Percentiles rank a stretch among this genome's conserved stretches.
phyloP scores from a whole-genome alignment of 2,888 invertebrate species.

The Limnephilus auricula region DNA sequence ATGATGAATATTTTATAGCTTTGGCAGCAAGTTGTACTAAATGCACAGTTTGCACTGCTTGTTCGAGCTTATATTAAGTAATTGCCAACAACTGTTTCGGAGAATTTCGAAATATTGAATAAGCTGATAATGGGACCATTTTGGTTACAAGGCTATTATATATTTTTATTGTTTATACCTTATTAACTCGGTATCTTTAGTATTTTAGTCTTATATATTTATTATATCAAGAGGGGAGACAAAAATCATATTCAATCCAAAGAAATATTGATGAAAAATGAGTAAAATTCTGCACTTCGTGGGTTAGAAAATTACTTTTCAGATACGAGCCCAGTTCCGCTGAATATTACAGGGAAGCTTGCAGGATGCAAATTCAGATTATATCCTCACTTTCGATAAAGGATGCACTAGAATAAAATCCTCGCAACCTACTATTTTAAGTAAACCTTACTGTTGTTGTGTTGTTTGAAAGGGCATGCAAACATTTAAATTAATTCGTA shows the following conservation, averaged over 20 bases:
- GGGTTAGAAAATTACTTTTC: background rate
- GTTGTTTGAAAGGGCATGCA: too few species aligned
- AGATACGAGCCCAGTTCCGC: too few species aligned
- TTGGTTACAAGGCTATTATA: background rate
- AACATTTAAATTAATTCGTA: too few species aligned
- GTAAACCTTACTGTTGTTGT: background rate
- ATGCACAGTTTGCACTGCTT: background rate
- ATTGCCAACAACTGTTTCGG: background rate
- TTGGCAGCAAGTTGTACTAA: slow-evolving; percentile 14
- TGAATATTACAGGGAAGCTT: background rate
- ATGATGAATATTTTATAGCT: slow-evolving; percentile 17
- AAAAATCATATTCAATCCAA: background rate
- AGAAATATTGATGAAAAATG: background rate
- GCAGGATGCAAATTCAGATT: background rate
- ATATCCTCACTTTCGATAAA: background rate
- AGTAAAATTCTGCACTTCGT: background rate
- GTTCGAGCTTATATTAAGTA: background rate
- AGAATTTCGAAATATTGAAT: background rate
- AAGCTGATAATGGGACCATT: background rate
- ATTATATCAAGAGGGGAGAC: background rate
- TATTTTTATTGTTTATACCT: background rate
- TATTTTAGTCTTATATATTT: background rate
- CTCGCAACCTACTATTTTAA: background rate
- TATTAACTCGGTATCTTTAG: background rate
- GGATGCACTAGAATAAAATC: too few species aligned